phyloP scores from a whole-genome alignment of 2,888 invertebrate genomes.

The Crocallis elinguaria region DNA sequence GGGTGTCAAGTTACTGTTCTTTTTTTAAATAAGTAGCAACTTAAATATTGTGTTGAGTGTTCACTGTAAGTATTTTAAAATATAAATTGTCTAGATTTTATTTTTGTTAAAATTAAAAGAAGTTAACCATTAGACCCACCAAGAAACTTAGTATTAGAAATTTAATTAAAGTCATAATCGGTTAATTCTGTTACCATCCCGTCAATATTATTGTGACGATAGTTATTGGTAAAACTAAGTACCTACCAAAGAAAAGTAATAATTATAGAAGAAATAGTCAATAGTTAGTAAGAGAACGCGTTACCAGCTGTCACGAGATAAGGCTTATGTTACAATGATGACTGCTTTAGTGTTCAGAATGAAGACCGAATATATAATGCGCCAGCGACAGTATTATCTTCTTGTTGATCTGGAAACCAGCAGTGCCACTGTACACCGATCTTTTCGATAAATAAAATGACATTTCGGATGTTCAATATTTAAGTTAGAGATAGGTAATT shows the following conservation, averaged over 20 bases:
- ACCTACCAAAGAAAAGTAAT: not conserved
- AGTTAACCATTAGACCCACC: conserved; percentile 56
- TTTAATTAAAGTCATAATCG: conserved; percentile 36
- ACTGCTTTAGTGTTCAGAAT: not conserved
- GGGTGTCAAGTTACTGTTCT: conserved; percentile 40
- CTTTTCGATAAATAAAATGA: too few relatives aligned
- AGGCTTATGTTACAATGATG: not conserved
- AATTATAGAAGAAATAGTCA: not conserved
- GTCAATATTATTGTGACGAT: conserved; percentile 1
- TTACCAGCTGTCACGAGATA: not conserved
- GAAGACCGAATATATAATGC: not conserved
- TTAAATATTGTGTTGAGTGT: conserved; percentile 52
- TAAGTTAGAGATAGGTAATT: too few relatives aligned
- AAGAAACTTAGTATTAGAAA: conserved; percentile 52
- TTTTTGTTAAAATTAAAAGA: conserved; percentile 44
- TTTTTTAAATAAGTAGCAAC: conserved; percentile 39
- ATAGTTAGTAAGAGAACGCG: too few relatives aligned
- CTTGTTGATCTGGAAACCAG: not conserved
- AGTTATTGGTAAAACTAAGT: too few relatives aligned
- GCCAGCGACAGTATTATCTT: conserved; percentile 3
- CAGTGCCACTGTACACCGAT: not conserved
- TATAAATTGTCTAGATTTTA: conserved; percentile 49
- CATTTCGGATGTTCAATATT: too few relatives aligned
- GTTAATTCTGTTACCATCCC: conserved; percentile 1
- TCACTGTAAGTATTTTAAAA: conserved; percentile 45